These are phyloP conservation scores for Hydroisotoma schaefferi DNA, from an alignment of 2,888 invertebrate species.

Conservation along the genomic window DNA sequence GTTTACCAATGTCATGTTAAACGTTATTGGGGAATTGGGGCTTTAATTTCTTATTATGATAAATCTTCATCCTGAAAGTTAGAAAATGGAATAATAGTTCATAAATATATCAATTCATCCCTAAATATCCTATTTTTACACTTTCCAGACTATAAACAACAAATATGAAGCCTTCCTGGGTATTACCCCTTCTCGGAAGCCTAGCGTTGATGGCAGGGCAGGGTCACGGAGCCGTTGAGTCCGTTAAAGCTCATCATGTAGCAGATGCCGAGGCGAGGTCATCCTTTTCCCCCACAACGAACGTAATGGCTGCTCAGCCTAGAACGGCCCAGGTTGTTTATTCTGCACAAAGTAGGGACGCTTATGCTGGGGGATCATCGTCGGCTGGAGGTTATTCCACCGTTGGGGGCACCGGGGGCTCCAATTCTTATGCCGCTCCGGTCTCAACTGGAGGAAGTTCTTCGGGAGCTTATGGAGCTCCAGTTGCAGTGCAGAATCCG, in stretches of 20 bases:
- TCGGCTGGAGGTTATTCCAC: slow-evolving; percentile 31
- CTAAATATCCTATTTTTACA: no score
- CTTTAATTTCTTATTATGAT: no score
- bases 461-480: slow-evolving; percentile 15
- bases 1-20: no score
- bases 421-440: slow-evolving; percentile 11
- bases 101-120: no score
- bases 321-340: slow-evolving; percentile 23
- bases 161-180: no score
- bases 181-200: no score
- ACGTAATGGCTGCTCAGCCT: background rate
- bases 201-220: background rate
- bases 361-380: slow-evolving; percentile 33
- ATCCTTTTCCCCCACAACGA: slow-evolving; percentile 23
- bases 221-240: background rate
- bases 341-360: slow-evolving; percentile 44
- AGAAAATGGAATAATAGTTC: no score
- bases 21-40: no score
- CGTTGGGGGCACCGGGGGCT: slow-evolving; percentile 16
- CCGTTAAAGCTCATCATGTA: slow-evolving; percentile 9
- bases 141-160: no score
- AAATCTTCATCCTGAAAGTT: no score
- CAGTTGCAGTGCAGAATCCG: slow-evolving; percentile 23
- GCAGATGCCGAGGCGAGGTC: slow-evolving; percentile 17
- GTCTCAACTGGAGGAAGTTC: background rate